Conservation (phyloP, 2,113 vertebrate species). For the Varanus komodoensis region DNA sequence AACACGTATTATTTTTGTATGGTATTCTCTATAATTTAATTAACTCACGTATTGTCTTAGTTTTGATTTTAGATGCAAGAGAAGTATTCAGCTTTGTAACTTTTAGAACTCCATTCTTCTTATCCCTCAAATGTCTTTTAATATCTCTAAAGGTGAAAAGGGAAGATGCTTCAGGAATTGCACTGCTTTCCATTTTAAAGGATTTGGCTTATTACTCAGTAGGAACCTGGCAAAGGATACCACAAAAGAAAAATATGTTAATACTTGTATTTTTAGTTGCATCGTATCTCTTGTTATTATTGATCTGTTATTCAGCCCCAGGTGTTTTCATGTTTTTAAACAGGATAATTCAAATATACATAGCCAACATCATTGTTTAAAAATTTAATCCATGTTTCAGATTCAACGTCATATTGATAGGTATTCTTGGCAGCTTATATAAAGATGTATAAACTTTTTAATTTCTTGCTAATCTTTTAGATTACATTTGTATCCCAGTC, state of each 20-base stretch:
- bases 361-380: neutral
- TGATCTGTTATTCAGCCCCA: neutral
- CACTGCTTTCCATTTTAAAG: slow-evolving; percentile 54
- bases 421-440: neutral
- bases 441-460: neutral
- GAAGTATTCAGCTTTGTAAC: slow-evolving; percentile 77
- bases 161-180: slow-evolving; percentile 28
- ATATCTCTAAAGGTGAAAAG: slow-evolving; percentile 40
- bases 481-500: neutral
- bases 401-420: neutral
- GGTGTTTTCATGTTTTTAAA: slow-evolving; percentile 1
- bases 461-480: neutral
- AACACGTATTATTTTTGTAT: neutral
- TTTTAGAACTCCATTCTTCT: slow-evolving; percentile 68
- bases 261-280: neutral
- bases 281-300: neutral
- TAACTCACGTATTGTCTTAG: slow-evolving; percentile 86
- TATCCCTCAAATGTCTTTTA: slow-evolving; percentile 66
- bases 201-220: neutral
- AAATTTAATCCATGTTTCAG: neutral
- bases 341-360: neutral
- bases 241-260: neutral
- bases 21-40: neutral
- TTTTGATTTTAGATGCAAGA: slow-evolving; percentile 87
- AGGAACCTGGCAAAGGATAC: neutral